phyloP scores from a whole-genome alignment of 1,140 invertebrate species.

The Camponotus vicinus region DNA sequence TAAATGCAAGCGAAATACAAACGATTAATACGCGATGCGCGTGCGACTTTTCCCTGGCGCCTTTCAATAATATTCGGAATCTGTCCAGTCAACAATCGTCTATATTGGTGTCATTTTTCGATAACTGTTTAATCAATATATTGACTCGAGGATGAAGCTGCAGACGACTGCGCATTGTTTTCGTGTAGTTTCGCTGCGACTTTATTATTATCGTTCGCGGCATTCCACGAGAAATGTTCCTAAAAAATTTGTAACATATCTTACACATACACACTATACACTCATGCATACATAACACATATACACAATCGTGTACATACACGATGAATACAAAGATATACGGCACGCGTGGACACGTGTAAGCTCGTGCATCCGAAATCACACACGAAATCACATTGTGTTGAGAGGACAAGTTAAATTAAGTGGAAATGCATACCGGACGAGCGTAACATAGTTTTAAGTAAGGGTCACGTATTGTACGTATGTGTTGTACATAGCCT shows the following conservation, averaged over 20 bases:
- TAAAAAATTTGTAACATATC: slow-evolving; percentile 86
- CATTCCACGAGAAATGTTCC: slow-evolving; percentile 84
- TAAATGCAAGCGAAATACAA: slow-evolving; percentile 8
- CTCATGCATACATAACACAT: slow-evolving; percentile 64
- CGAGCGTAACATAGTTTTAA: slow-evolving; percentile 84
- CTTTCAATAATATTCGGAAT: slow-evolving; percentile 82
- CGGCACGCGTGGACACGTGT: background rate
- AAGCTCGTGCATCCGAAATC: slow-evolving; percentile 21
- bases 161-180: slow-evolving; percentile 79
- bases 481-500: slow-evolving; percentile 86
- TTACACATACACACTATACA: slow-evolving; percentile 57
- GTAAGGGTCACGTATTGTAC: slow-evolving; percentile 85
- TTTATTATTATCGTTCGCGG: slow-evolving; percentile 78
- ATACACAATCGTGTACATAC: slow-evolving; percentile 19
- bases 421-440: slow-evolving; percentile 79
- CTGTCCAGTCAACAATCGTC: slow-evolving; percentile 84
- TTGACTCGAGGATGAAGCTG: slow-evolving; percentile 80
- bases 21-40: slow-evolving; percentile 29
- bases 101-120: slow-evolving; percentile 85
- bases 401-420: slow-evolving; percentile 71
- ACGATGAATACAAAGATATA: background rate
- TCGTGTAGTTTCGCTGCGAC: slow-evolving; percentile 80
- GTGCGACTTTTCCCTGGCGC: slow-evolving; percentile 72
- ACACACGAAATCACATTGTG: slow-evolving; percentile 54
- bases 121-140: slow-evolving; percentile 85